Evolutionary conservation across 2,888 invertebrate species (phyloP).

Genomic region (Drosophila mimetica): DNA sequence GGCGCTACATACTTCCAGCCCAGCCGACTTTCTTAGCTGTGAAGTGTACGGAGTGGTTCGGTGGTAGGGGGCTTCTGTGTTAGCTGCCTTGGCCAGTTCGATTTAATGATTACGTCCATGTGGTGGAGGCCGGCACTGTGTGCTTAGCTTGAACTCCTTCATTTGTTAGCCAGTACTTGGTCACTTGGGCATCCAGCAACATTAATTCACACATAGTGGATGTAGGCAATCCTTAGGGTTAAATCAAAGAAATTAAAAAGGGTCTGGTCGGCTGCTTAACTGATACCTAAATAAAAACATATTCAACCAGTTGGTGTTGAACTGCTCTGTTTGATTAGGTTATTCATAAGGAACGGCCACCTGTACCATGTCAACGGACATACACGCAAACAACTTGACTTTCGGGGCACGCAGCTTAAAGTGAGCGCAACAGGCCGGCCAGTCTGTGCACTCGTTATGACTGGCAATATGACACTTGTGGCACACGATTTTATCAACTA

Average conservation of each 20-base stretch:
- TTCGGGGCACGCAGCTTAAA: conserved; percentile 49
- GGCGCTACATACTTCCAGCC: background rate
- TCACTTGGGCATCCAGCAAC: background rate
- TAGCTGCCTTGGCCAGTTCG: background rate
- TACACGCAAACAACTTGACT: conserved; percentile 34
- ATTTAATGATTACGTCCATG: conserved; percentile 8
- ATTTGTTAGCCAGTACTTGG: background rate
- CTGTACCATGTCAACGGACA: conserved; percentile 43
- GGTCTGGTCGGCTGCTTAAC: background rate
- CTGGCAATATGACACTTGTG: conserved; percentile 62
- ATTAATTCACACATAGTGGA: background rate
- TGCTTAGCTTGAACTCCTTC: background rate
- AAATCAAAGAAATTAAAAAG: background rate
- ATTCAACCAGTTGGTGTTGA: background rate
- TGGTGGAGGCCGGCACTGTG: background rate
- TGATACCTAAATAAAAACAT: background rate
- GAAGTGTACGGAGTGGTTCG: background rate
- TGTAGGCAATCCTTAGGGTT: background rate
- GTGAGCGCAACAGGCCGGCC: conserved; percentile 8
- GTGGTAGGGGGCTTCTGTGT: conserved; percentile 4
- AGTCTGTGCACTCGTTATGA: conserved; percentile 37
- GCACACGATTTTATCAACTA: conserved; percentile 58
- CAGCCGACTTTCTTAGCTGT: conserved; percentile 12
- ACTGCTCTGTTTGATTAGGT: background rate
- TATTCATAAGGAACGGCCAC: conserved; percentile 35